Evolutionary conservation across 1,140 invertebrate genomes (phyloP).

Genomic region (Arctopsyche grandis): DNA sequence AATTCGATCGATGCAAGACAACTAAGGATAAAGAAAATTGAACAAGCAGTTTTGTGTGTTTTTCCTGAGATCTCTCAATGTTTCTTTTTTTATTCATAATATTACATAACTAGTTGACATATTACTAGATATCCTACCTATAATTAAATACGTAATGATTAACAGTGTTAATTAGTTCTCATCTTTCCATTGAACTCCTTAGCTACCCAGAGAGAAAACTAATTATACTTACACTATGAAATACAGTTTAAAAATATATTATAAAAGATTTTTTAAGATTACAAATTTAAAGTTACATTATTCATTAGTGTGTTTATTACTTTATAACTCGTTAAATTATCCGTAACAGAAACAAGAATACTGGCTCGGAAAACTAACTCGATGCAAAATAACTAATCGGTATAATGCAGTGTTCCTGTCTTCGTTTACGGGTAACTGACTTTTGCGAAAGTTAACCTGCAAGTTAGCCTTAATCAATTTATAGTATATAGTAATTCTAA

Average conservation of each 20-base stretch:
- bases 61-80: slow-evolving; percentile 53
- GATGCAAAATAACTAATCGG: slow-evolving; percentile 18
- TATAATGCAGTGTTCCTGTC: slow-evolving; percentile 43
- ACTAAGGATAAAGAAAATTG: slow-evolving; percentile 38
- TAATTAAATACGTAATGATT: slow-evolving; percentile 12
- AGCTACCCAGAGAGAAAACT: slow-evolving; percentile 17
- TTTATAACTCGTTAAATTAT: slow-evolving; percentile 38
- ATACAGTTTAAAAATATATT: slow-evolving; percentile 12
- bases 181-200: neutral
- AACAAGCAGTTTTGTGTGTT: slow-evolving; percentile 44
- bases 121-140: slow-evolving; percentile 35
- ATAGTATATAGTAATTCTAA: slow-evolving; percentile 39
- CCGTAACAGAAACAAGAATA: slow-evolving; percentile 47
- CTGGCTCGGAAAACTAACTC: slow-evolving; percentile 34
- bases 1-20: slow-evolving; percentile 17
- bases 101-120: slow-evolving; percentile 50
- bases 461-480: slow-evolving; percentile 30
- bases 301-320: neutral
- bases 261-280: neutral
- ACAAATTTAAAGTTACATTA: slow-evolving; percentile 1
- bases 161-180: slow-evolving; percentile 23
- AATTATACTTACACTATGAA: slow-evolving; percentile 2
- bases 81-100: slow-evolving; percentile 53
- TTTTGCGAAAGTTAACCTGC: slow-evolving; percentile 17
- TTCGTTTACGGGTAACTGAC: slow-evolving; percentile 51